phyloP scores from a whole-genome alignment of 2,113 vertebrate genomes.

The Eonycteris spelaea region DNA sequence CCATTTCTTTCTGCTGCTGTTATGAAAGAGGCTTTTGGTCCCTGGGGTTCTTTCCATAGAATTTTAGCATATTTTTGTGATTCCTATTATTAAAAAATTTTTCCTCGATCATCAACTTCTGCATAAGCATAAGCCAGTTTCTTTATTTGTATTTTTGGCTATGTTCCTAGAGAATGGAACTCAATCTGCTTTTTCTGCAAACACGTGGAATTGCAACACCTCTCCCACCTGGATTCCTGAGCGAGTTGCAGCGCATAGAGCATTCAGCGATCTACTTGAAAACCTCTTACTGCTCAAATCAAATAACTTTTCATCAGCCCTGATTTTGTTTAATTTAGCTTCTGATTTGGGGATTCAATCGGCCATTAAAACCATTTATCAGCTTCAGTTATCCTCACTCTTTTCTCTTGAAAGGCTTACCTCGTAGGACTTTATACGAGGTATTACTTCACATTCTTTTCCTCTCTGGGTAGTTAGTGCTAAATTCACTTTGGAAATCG shows the following conservation, averaged over 20 bases:
- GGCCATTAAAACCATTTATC: conserved; percentile 26
- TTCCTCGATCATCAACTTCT: conserved; percentile 32
- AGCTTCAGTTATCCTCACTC: not conserved
- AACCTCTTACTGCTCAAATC: conserved; percentile 9
- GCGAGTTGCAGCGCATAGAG: not conserved
- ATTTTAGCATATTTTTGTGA: conserved; percentile 62
- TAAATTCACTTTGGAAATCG: not conserved
- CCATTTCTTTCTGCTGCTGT: conserved; percentile 47
- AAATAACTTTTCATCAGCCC: conserved; percentile 36
- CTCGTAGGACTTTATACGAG: not conserved
- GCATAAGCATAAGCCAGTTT: conserved; percentile 35
- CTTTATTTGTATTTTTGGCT: conserved; percentile 38
- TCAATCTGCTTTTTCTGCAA: not conserved
- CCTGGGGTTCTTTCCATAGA: conserved; percentile 17
- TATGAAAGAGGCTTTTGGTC: conserved; percentile 57
- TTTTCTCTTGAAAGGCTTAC: not conserved
- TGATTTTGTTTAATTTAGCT: conserved; percentile 32
- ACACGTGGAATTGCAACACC: not conserved
- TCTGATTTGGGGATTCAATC: conserved; percentile 8
- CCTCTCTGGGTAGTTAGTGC: not conserved
- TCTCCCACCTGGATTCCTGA: not conserved
- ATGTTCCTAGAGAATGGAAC: not conserved
- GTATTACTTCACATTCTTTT: not conserved
- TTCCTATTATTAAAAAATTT: conserved; percentile 50
- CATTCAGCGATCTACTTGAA: not conserved